These are phyloP conservation scores for Tadarida brasiliensis DNA, from an alignment of 2,797 vertebrate species.

Conservation along the genomic window DNA sequence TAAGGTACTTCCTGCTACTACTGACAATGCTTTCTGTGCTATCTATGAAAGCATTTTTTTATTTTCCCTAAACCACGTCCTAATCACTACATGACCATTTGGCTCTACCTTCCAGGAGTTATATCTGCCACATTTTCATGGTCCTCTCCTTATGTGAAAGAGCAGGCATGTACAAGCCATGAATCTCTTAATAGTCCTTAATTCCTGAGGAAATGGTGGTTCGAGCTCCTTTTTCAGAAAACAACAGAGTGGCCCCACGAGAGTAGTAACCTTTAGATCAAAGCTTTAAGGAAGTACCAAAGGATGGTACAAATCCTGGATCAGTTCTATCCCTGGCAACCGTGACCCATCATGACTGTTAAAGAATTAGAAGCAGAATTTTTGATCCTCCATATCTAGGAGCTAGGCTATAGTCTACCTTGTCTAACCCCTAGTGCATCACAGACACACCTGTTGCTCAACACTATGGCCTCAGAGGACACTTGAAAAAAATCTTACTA, in stretches of 20 bases:
- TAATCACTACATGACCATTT: background rate
- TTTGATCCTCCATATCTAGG: slow-evolving; percentile 25
- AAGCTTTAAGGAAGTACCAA: slow-evolving; percentile 25
- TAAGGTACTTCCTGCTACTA: background rate
- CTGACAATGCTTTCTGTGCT: background rate
- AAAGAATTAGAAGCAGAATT: slow-evolving; percentile 35
- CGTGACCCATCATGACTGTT: background rate
- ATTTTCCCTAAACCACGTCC: background rate
- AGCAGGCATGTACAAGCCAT: background rate
- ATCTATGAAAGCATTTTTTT: background rate
- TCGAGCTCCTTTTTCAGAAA: background rate
- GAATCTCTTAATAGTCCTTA: background rate
- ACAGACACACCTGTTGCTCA: background rate
- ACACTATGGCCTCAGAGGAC: background rate
- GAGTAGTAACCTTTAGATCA: slow-evolving; percentile 31
- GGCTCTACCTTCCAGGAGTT: background rate
- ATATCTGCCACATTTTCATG: background rate
- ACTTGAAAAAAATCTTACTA: background rate
- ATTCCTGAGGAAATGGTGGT: background rate
- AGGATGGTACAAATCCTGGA: background rate
- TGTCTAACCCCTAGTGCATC: background rate
- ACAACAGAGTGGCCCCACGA: background rate
- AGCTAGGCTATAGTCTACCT: background rate
- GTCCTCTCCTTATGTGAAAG: background rate
- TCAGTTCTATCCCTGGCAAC: background rate